A percentile compares a stretch with the other conserved stretches of the same genome.
These are phyloP conservation scores for Nothocercus julius DNA, from an alignment of 2,113 vertebrate genomes.

Conservation along the genomic window DNA sequence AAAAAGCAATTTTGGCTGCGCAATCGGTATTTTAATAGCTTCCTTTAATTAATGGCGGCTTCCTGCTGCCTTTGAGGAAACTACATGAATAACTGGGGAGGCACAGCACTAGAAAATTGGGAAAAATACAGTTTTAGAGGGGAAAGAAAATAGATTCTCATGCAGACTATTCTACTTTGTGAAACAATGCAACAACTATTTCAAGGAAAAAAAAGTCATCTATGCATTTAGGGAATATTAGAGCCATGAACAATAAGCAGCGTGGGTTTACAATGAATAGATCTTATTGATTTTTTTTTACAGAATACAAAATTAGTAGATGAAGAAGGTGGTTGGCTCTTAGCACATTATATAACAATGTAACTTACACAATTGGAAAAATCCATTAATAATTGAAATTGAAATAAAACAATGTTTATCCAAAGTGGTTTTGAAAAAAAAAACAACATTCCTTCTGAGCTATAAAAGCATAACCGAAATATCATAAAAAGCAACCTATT, in stretches of 20 bases:
- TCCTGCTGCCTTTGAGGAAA: not conserved
- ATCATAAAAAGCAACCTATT: not conserved
- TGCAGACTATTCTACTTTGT: not conserved
- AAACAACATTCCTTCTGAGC: not conserved
- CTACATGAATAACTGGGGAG: not conserved
- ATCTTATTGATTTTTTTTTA: not conserved
- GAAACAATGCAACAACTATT: not conserved
- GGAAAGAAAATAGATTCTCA: not conserved
- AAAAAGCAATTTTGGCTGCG: not conserved
- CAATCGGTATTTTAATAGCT: not conserved
- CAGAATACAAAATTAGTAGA: not conserved
- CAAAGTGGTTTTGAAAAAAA: not conserved
- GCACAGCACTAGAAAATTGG: not conserved
- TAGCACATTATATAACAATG: not conserved
- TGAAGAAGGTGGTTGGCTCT: not conserved
- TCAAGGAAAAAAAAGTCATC: not conserved
- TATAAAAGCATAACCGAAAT: not conserved
- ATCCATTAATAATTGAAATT: not conserved
- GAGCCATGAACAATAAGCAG: not conserved
- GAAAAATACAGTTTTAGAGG: not conserved
- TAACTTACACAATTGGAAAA: not conserved
- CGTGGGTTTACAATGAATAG: not conserved
- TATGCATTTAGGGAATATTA: not conserved
- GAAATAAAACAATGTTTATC: not conserved
- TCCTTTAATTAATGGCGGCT: not conserved